These are phyloP conservation scores for Scrobipalpa costella DNA, from an alignment of 2,888 invertebrate genomes.

Conservation along the genomic window DNA sequence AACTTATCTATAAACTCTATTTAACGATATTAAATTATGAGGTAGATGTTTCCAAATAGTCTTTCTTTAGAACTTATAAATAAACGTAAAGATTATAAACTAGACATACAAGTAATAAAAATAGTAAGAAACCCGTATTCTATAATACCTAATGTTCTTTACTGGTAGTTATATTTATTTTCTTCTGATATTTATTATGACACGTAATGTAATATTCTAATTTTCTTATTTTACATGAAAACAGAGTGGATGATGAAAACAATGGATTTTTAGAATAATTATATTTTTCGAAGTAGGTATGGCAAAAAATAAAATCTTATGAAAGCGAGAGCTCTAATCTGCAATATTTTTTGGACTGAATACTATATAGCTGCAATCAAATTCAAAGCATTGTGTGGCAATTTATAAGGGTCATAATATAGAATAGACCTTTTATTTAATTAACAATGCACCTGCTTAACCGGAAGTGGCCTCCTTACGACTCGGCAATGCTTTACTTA, in stretches of 20 bases:
- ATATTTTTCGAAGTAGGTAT: too few species aligned
- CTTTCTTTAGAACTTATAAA: constrained; percentile 70
- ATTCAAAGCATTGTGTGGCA: neutral
- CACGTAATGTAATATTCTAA: constrained; percentile 14
- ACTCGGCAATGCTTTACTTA: constrained; percentile 19
- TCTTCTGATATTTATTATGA: constrained; percentile 23
- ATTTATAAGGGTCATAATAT: constrained; percentile 16
- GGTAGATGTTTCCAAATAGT: constrained; percentile 80
- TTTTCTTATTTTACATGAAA: neutral
- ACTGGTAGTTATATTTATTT: constrained; percentile 1
- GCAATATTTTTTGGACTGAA: neutral
- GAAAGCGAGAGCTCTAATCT: neutral
- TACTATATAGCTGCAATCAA: neutral
- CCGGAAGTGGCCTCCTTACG: constrained; percentile 14
- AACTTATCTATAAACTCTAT: constrained; percentile 75
- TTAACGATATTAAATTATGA: constrained; percentile 76
- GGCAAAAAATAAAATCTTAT: too few species aligned
- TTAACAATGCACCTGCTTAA: constrained; percentile 21
- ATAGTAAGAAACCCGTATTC: constrained; percentile 59
- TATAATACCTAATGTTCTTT: constrained; percentile 41
- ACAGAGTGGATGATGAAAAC: neutral
- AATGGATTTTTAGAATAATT: neutral
- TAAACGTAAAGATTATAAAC: constrained; percentile 51
- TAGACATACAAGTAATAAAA: constrained; percentile 56
- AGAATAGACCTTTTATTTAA: neutral